Percentiles rank a stretch among this genome's conserved stretches.
These are phyloP conservation scores for Halictus ligatus DNA, from an alignment of 2,888 invertebrate species.

Conservation along the genomic window DNA sequence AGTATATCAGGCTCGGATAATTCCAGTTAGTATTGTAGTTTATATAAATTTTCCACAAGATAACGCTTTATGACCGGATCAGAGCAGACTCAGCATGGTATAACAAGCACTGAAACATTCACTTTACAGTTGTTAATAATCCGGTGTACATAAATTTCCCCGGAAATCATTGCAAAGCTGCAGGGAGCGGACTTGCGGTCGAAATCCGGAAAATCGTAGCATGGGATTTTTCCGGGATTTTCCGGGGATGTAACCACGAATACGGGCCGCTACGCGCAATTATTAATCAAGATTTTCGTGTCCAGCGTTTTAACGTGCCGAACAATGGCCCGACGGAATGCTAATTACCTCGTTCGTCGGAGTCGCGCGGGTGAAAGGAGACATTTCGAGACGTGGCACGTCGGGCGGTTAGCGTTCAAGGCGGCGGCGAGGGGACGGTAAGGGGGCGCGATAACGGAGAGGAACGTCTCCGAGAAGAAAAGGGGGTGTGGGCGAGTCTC, in stretches of 20 bases:
- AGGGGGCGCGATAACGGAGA: conserved; percentile 23
- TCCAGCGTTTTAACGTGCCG: background rate
- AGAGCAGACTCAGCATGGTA: background rate
- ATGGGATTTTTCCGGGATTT: background rate
- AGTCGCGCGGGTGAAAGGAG: too few relatives aligned
- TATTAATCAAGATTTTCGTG: conserved; percentile 2
- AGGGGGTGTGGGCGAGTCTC: background rate
- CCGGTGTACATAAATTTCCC: background rate
- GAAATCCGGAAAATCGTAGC: background rate
- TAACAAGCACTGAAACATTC: background rate
- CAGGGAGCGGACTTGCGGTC: background rate
- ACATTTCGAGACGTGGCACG: conserved; percentile 4
- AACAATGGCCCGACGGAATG: background rate
- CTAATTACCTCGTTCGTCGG: background rate
- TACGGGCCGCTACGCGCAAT: background rate
- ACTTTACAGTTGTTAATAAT: background rate
- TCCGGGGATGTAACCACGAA: background rate
- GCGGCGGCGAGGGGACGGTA: background rate
- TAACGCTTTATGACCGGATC: background rate
- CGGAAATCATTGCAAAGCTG: background rate
- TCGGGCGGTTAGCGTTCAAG: conserved; percentile 38
- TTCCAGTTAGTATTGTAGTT: background rate
- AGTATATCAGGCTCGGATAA: background rate
- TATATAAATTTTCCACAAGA: background rate
- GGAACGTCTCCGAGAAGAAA: conserved; percentile 6